These are phyloP conservation scores for Drosophila serrata DNA, from an alignment of 1,140 invertebrate genomes.

Conservation along the genomic window DNA sequence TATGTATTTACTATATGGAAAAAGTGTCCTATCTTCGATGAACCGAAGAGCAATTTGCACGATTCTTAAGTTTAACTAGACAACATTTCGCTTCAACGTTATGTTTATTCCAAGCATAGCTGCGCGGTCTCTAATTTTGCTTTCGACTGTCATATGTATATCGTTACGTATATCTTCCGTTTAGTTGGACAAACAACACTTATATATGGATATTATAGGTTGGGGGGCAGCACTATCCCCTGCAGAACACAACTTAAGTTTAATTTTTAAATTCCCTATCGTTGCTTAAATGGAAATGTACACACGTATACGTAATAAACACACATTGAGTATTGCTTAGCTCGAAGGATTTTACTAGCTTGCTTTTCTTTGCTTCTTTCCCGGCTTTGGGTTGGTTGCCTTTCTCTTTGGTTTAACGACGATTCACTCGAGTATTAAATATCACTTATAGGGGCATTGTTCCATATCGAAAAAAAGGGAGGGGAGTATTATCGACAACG, in stretches of 20 bases:
- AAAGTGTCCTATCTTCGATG: conserved; percentile 31
- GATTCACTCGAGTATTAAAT: conserved; percentile 61
- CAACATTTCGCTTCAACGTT: conserved; percentile 23
- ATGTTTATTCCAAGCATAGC: conserved; percentile 12
- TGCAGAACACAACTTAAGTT: conserved; percentile 49
- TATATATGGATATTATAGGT: conserved; percentile 52
- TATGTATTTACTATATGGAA: conserved; percentile 4
- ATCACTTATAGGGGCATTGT: conserved; percentile 62
- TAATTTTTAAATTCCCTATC: conserved; percentile 56
- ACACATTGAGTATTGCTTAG: conserved; percentile 78
- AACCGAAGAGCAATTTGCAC: conserved; percentile 26
- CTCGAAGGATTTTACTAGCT: conserved; percentile 57
- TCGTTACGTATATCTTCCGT: conserved; percentile 55
- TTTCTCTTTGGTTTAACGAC: conserved; percentile 35
- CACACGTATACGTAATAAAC: conserved; percentile 65
- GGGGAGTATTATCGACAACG: not conserved
- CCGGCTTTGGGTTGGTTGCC: conserved; percentile 10
- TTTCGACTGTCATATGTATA: conserved; percentile 22
- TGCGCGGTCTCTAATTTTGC: not conserved
- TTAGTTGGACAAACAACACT: conserved; percentile 54
- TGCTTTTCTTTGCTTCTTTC: conserved; percentile 8
- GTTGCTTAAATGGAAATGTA: conserved; percentile 58
- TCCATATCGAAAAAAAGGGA: conserved; percentile 28
- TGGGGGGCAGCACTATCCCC: conserved; percentile 33
- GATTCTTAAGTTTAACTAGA: conserved; percentile 21